A percentile compares a stretch with the other conserved stretches of the same genome.
Evolutionary conservation across 2,113 vertebrate species (phyloP).

Genomic region (Plectropomus leopardus): DNA sequence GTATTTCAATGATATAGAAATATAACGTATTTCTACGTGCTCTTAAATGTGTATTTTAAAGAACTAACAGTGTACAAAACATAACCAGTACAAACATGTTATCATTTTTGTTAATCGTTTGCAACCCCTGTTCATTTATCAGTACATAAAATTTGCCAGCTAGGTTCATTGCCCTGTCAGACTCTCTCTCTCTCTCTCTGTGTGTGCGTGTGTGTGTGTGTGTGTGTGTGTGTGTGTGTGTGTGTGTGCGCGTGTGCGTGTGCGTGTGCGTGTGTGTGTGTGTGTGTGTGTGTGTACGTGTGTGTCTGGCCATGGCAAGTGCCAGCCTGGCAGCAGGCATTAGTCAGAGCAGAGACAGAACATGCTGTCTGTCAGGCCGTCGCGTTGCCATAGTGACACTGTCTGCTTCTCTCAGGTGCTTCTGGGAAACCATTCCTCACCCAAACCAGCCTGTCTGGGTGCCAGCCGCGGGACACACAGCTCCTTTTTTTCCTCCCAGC

Average conservation of each 20-base stretch:
- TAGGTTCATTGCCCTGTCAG: constrained; percentile 53
- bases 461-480: constrained; percentile 62
- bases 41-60: neutral
- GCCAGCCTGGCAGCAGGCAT: constrained; percentile 81
- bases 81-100: neutral
- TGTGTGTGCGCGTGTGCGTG: constrained; percentile 29
- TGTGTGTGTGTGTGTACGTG: constrained; percentile 31
- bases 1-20: no score
- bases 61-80: neutral
- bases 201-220: constrained; percentile 1
- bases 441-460: constrained; percentile 74
- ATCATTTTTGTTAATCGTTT: constrained; percentile 25
- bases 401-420: constrained; percentile 83
- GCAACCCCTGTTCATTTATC: constrained; percentile 34
- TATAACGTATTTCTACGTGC: neutral
- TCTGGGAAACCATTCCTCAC: constrained; percentile 82
- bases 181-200: constrained; percentile 7
- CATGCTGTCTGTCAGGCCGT: constrained; percentile 82
- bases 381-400: constrained; percentile 77
- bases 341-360: constrained; percentile 84
- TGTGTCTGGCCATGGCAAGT: constrained; percentile 63
- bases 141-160: constrained; percentile 52
- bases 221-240: constrained; percentile 31
- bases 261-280: constrained; percentile 1
- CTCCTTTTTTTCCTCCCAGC: constrained; percentile 33